Base-by-base conservation (phyloP, 1,140 invertebrate genomes). In the Drosophila repleta region DNA sequence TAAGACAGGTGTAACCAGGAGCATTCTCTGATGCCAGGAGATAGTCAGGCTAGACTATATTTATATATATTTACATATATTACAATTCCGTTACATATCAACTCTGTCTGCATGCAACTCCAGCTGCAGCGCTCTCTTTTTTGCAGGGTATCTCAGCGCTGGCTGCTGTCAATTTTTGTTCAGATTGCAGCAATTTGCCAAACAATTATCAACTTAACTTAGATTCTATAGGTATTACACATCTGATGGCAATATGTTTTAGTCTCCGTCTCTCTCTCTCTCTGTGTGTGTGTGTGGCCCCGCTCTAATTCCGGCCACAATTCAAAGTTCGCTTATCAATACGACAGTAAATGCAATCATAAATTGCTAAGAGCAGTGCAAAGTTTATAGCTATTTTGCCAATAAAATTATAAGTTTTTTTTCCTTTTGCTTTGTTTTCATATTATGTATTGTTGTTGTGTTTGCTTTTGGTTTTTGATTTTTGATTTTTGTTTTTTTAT, bases 251-350 rank as follows among this genome's bases (percentile, higher is more conserved):
- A 57, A 21, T 39, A n/a, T 43, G 3, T 15, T 17, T 17, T 5
- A 2, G n/a, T 43, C 15, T 32, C 26, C 8, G 2, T 35, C 3
- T 35, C 7, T 35, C 3, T 35, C 3, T 41, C 6, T 15, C n/a
- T 43, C 8, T 43, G 15, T 43, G 15, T 57, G 21, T 45, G 41
- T 24, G 39, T 45, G 35, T 49, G 68, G 74, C 78, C 70, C 58
- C 78, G 75, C 62, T 72, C 79, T 55, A 68, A 83, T 78, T 83
- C 58, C 52, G 51, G 61, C 46, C 21, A 35, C 46, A 62, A 56
- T 57, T 26, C 64, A 77, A 77, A 79, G 70, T 79, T 66, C 76
- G 76, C 35, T 64, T 74, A 56, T 39, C 72, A 74, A 74, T 43
- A 43, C 15, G 39, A 43, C 39, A 43, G 3, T 17, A 43, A 43